Conservation (phyloP, 2,797 vertebrate species). For the Semaprochilodus insignis region DNA sequence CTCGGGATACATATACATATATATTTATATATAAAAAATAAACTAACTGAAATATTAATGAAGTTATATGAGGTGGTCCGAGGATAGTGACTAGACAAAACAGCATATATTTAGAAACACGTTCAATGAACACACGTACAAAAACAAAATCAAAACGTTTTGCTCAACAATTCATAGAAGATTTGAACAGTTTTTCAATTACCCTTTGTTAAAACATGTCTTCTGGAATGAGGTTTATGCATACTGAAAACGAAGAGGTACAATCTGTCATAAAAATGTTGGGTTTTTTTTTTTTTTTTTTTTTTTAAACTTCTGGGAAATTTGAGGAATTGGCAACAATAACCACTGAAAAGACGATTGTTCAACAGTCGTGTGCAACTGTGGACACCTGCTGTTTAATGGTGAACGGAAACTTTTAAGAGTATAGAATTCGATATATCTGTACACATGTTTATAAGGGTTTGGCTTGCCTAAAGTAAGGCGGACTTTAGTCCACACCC, state of each 20-base stretch:
- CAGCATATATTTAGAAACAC: conserved; percentile 74
- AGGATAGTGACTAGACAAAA: conserved; percentile 88
- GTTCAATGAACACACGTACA: conserved; percentile 80
- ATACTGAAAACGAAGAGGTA: conserved; percentile 72
- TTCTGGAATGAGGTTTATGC: conserved; percentile 71
- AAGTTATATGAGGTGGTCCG: conserved; percentile 89
- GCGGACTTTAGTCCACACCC: conserved; percentile 75
- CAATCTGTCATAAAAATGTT: conserved; percentile 72
- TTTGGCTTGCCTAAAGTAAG: conserved; percentile 86
- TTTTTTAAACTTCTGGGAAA: conserved; percentile 73
- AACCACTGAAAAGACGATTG: conserved; percentile 89
- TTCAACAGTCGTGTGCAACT: conserved; percentile 86
- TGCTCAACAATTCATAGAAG: conserved; percentile 71
- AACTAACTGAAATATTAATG: conserved; percentile 91
- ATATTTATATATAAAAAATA: conserved; percentile 77
- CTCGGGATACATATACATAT: conserved; percentile 80
- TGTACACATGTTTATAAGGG: conserved; percentile 81
- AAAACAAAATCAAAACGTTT: conserved; percentile 65
- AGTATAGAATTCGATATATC: conserved; percentile 78
- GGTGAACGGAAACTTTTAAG: conserved; percentile 65
- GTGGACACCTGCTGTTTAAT: conserved; percentile 76
- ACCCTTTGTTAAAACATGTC: not conserved
- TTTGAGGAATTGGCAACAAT: conserved; percentile 81
- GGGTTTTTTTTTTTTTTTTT: conserved; percentile 32
- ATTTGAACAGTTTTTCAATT: conserved; percentile 78